Evolutionary conservation across 2,113 vertebrate species (phyloP), one percentile per base, ranked within the genome.

Genomic region (Dromas ardeola): DNA sequence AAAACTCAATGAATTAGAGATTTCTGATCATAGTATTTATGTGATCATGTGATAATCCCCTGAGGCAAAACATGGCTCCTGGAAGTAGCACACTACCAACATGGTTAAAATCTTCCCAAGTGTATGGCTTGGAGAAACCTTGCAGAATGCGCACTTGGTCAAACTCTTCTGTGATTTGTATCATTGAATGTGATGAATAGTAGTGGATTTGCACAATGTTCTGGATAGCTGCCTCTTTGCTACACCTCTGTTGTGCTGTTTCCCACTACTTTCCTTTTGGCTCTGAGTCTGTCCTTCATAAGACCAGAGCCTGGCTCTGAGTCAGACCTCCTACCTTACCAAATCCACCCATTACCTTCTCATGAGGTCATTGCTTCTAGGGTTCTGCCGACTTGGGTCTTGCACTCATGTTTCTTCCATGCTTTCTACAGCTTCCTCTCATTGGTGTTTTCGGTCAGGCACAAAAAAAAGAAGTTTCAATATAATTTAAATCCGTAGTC

Each of bases 401-500:
- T 59, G 20, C 4, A 23, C 18, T 76, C 15, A 15, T 47, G 65
- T 79, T 81, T 59, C 6, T 93, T 78, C 32, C 20, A 5, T 27
- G 23, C 1, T 74, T 80, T 74, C 72, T 43, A 13, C 17, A 56
- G 4, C 15, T 55, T 81, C 40, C 38, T 66, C 32, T 63, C 26
- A 20, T 71, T 10, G 2, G 5, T 30, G n/a, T 47, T 83, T 70
- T 79, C 6, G 34, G 17, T 26, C 21, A 65, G 32, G 22, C 7
- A 49, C 6, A 15, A 76, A 49, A 42, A 17, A 83, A 83, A 66
- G 50, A 32, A 53, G 4, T 6, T 66, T 49, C 53, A 62, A 22
- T 34, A 12, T 5, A 12, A 32, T 47, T 86, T 56, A 1, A 11
- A 27, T 47, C 9, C 15, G 1, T 25, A 3, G 1, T 61, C 6